phyloP scores from a whole-genome alignment of 2,797 vertebrate species.

The Lepus townsendii region DNA sequence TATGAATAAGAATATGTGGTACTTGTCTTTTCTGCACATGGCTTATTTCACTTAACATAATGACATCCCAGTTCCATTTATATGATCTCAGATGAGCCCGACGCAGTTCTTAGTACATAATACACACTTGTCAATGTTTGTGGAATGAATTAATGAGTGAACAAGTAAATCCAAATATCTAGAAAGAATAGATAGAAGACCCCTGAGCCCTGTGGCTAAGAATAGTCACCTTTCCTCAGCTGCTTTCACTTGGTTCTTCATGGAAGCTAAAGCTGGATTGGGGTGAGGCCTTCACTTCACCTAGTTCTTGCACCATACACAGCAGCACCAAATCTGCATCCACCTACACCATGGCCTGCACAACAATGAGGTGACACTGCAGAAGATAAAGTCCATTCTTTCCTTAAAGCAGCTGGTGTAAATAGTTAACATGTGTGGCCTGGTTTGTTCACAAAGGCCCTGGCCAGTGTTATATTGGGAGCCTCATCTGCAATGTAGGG shows the following conservation, averaged over 20 bases:
- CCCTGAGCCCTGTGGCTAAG: background rate
- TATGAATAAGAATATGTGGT: too few relatives aligned
- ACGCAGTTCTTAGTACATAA: background rate
- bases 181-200: background rate
- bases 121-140: background rate
- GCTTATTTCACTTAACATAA: too few relatives aligned
- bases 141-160: background rate
- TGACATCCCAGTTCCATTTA: too few relatives aligned
- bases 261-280: background rate
- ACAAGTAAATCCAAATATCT: background rate
- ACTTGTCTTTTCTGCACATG: too few relatives aligned
- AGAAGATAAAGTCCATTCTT: slow-evolving; percentile 89
- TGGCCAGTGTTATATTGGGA: slow-evolving; percentile 85
- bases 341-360: background rate
- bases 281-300: background rate
- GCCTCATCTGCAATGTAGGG: slow-evolving; percentile 94
- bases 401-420: slow-evolving; percentile 93
- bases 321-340: background rate
- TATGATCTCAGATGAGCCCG: background rate
- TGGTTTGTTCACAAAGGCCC: slow-evolving; percentile 90
- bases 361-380: background rate
- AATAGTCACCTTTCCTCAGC: background rate
- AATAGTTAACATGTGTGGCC: slow-evolving; percentile 93
- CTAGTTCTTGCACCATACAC: too few relatives aligned
- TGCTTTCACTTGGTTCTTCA: background rate